phyloP scores from a whole-genome alignment of 1,140 invertebrate genomes.

The Panagrolaimus sp. region DNA sequence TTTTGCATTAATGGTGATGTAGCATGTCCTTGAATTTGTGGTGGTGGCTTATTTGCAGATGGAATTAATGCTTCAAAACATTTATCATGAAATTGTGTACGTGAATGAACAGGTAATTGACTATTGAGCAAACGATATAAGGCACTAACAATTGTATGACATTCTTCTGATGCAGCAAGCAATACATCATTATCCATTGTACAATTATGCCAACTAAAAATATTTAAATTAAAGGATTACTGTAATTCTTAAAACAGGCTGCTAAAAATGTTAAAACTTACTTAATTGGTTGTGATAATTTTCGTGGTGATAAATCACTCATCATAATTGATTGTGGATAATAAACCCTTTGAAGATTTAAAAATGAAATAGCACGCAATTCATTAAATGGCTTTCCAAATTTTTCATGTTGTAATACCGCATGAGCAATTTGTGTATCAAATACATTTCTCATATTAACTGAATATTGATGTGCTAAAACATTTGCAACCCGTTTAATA shows the following conservation, averaged over 20 bases:
- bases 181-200: slow-evolving; percentile 52
- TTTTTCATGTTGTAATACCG: slow-evolving; percentile 81
- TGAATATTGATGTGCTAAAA: slow-evolving; percentile 79
- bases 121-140: slow-evolving; percentile 48
- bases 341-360: slow-evolving; percentile 56
- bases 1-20: slow-evolving; percentile 14
- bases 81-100: slow-evolving; percentile 47
- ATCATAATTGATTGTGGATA: slow-evolving; percentile 58
- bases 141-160: slow-evolving; percentile 50
- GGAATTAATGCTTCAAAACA: slow-evolving; percentile 48
- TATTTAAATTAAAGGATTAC: not conserved
- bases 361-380: slow-evolving; percentile 49
- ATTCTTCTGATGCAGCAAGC: slow-evolving; percentile 48
- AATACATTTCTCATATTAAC: slow-evolving; percentile 81
- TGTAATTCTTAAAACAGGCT: not conserved
- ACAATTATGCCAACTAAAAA: slow-evolving; percentile 49
- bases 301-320: slow-evolving; percentile 53
- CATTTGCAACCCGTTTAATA: slow-evolving; percentile 81
- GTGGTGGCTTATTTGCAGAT: slow-evolving; percentile 32
- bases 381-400: slow-evolving; percentile 73
- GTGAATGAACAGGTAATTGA: slow-evolving; percentile 43
- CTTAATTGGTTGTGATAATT: slow-evolving; percentile 53
- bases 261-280: slow-evolving; percentile 20
- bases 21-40: not conserved
- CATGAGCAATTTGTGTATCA: slow-evolving; percentile 89